These are phyloP conservation scores for Hoplostethus atlanticus DNA, from an alignment of 2,797 vertebrate species.

Conservation along the genomic window DNA sequence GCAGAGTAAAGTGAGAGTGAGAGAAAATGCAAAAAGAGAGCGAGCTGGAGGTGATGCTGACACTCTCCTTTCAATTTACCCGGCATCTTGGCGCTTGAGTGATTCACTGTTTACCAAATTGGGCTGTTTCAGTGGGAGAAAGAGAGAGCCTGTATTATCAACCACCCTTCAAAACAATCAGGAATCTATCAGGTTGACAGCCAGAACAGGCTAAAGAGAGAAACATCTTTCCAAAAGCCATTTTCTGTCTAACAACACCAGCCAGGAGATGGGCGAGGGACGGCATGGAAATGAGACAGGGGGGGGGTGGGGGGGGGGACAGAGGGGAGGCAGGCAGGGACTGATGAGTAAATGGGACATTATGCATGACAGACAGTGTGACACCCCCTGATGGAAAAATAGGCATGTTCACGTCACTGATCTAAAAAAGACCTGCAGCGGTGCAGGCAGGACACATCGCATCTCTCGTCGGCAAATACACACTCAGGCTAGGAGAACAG, in stretches of 20 bases:
- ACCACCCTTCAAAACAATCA: conserved; percentile 79
- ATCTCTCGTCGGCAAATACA: conserved; percentile 49
- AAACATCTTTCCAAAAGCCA: conserved; percentile 73
- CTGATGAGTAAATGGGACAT: conserved; percentile 73
- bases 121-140: conserved; percentile 64
- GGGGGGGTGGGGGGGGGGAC: conserved; percentile 34
- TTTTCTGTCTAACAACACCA: conserved; percentile 63
- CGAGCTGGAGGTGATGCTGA: conserved; percentile 70
- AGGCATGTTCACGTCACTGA: conserved; percentile 64
- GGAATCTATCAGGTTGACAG: conserved; percentile 78
- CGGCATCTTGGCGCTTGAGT: conserved; percentile 63
- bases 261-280: conserved; percentile 64
- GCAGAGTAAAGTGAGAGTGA: conserved; percentile 10
- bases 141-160: conserved; percentile 61
- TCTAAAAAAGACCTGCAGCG: conserved; percentile 48
- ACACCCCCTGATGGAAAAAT: conserved; percentile 67
- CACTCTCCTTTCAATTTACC: conserved; percentile 76
- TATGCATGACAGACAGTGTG: conserved; percentile 72
- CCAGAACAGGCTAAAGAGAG: conserved; percentile 64
- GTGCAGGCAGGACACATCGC: conserved; percentile 61
- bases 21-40: not conserved
- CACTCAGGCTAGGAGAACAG: conserved; percentile 54
- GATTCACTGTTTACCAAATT: conserved; percentile 79
- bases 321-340: conserved; percentile 60
- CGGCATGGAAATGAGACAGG: conserved; percentile 71